Conservation (phyloP, 2,113 vertebrate species). For the Mola mola region DNA sequence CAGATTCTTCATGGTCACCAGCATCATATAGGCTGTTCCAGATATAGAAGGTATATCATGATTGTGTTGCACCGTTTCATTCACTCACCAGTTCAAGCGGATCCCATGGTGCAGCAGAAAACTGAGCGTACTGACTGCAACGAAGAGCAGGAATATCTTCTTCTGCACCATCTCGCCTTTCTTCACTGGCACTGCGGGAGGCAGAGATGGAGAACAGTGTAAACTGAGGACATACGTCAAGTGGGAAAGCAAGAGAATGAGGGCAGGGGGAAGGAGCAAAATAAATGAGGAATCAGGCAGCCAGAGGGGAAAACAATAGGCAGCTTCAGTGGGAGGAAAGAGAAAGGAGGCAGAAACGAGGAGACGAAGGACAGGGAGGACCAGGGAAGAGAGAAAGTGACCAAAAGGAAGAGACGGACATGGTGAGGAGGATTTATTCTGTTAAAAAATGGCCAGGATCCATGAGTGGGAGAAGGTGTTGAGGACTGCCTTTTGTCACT, state of each 20-base stretch:
- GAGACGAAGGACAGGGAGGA: neutral
- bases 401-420: too few relatives aligned
- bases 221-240: too few relatives aligned
- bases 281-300: neutral
- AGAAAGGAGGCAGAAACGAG: constrained; percentile 4
- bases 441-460: constrained; percentile 19
- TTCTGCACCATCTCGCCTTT: constrained; percentile 79
- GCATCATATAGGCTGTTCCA: too few relatives aligned
- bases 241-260: too few relatives aligned
- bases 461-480: constrained; percentile 24
- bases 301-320: neutral
- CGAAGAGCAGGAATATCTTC: constrained; percentile 83
- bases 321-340: neutral
- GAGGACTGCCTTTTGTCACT: constrained; percentile 43
- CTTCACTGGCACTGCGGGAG: constrained; percentile 58
- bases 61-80: neutral
- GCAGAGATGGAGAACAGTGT: neutral
- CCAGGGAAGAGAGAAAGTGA: too few relatives aligned
- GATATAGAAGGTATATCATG: neutral
- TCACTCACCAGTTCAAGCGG: constrained; percentile 84
- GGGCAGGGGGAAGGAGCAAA: constrained; percentile 1
- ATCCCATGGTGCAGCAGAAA: constrained; percentile 86
- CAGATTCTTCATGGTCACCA: too few relatives aligned
- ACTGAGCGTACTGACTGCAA: constrained; percentile 83
- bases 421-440: too few relatives aligned